Percentiles rank a stretch among this genome's conserved stretches.
These are phyloP conservation scores for Patella caerulea DNA, from an alignment of 2,888 invertebrate genomes.

Conservation along the genomic window DNA sequence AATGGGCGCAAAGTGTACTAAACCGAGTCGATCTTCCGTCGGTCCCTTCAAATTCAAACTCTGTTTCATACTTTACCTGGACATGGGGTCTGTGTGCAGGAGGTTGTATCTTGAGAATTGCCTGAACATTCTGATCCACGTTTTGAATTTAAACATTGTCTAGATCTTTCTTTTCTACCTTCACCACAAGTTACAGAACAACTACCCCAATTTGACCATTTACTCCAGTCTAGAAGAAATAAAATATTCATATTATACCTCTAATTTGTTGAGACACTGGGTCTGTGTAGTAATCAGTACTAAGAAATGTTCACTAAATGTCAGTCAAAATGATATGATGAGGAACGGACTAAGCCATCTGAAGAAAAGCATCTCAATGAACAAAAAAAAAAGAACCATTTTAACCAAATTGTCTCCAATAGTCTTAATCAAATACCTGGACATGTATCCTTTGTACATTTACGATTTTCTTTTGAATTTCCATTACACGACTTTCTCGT, in stretches of 20 bases:
- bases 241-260: too few relatives aligned
- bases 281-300: too few relatives aligned
- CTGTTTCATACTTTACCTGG: slow-evolving; percentile 2
- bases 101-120: not conserved
- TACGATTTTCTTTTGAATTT: not conserved
- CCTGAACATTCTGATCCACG: not conserved
- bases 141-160: slow-evolving; percentile 8
- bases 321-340: too few relatives aligned
- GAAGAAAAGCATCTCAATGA: too few relatives aligned
- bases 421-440: not conserved
- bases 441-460: not conserved
- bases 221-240: not conserved
- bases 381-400: too few relatives aligned
- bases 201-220: not conserved
- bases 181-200: slow-evolving; percentile 19
- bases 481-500: not conserved
- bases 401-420: too few relatives aligned
- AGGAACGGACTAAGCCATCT: too few relatives aligned
- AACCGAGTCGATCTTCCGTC: too few relatives aligned
- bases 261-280: too few relatives aligned
- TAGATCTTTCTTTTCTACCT: slow-evolving; percentile 14
- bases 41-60: too few relatives aligned
- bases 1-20: too few relatives aligned
- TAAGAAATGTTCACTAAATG: too few relatives aligned
- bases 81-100: not conserved